phyloP scores from a whole-genome alignment of 30 jellyfish, hydroid and myxozoan genomes.

The Mastigias papua region DNA sequence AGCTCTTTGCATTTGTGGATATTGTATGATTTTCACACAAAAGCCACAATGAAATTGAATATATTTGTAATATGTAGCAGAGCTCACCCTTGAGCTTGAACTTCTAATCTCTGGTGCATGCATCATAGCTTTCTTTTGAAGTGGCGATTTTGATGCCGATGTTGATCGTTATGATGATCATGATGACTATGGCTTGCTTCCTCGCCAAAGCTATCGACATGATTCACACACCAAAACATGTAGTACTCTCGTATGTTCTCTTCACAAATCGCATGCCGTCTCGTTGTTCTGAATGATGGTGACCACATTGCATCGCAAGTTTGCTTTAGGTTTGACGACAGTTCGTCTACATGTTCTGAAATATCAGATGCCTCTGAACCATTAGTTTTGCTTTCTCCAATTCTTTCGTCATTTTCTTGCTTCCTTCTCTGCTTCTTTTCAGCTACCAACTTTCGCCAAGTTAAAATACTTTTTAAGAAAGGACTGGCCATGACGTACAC shows the following conservation, averaged over 20 bases:
- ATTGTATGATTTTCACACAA: background rate
- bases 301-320: constrained; percentile 3
- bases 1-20: background rate
- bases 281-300: constrained; percentile 42
- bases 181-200: constrained; percentile 4
- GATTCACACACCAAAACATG: constrained; percentile 39
- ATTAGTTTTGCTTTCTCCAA: background rate
- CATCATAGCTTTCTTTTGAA: background rate
- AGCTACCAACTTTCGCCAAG: constrained; percentile 1
- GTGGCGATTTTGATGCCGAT: background rate
- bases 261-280: constrained; percentile 67
- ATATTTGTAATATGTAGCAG: background rate
- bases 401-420: background rate
- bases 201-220: background rate
- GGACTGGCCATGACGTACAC: constrained; percentile 7
- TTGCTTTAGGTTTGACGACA: background rate
- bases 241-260: constrained; percentile 55
- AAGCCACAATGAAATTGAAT: background rate
- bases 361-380: background rate
- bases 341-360: constrained; percentile 15
- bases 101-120: background rate
- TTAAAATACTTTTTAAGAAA: background rate
- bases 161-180: background rate
- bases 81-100: background rate
- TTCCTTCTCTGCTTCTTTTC: constrained; percentile 3